Evolutionary conservation across 2,797 vertebrate species (phyloP), one percentile per base, ranked within the genome.

Genomic region (Chiroxiphia lanceolata): DNA sequence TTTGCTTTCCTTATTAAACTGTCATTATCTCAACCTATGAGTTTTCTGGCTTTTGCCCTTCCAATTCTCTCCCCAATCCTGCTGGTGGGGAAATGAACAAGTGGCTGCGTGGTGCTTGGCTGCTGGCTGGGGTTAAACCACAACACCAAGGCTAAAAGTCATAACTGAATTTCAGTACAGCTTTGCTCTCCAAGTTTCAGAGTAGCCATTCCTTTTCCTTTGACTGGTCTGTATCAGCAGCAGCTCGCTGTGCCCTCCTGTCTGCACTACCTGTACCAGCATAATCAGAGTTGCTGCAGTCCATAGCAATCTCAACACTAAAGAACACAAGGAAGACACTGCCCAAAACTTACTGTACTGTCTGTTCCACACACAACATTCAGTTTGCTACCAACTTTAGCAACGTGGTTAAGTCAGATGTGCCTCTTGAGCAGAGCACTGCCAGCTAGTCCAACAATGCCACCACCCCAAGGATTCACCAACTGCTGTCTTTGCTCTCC

Each of bases 391-490:
- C 0, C 1, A 47, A 16, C 57, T 22, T 13, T 0, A 64, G 53
- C 18, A 17, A 13, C 1, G 9, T 1, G 33, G 11, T 9, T 8
- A 17, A 67, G 40, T 71, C 31, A 45, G 56, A 47, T 7, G 22
- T 44, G 57, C 19, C 26, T 2, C 6, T 15, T 0, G 0, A 4
- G 45, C 20, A 31, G 57, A 75, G 40, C 29, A 3, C 27, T 38
- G 47, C 34, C 19, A 0, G 0, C 29, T 54, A 9, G 22, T 4
- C 15, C 0, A 0, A n/a, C n/a, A 38, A 12, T 1, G 4, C 44
- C 0, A 0, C 40, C 2, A 0, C 23, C 47, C 67, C 21, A 4
- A 51, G 63, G 50, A 19, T 18, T 63, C 36, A 31, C 36, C 34
- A 10, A 0, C 9, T 5, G 3, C 34, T 4, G 4, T 10, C 59